Evolutionary conservation across 2,113 vertebrate genomes (phyloP).

Genomic region (Numenius arquata): DNA sequence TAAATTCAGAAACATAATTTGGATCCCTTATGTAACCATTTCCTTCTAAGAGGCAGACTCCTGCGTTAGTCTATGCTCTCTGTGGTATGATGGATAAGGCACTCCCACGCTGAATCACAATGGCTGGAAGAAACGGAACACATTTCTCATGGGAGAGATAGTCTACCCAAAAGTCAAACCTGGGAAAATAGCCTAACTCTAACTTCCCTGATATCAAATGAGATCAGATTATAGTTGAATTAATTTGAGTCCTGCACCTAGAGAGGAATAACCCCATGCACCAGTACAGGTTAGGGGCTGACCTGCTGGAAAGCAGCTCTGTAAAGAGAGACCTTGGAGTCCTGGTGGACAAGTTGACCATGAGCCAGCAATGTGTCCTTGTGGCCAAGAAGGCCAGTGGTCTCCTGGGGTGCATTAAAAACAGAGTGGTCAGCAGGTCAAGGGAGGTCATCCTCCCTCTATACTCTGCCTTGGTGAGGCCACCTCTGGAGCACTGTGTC

Average conservation of each 20-base stretch:
- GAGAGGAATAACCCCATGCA: no score
- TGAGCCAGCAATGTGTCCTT: no score
- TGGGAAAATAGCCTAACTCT: background rate
- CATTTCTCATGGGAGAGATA: background rate
- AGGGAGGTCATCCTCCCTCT: no score
- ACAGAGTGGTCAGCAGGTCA: no score
- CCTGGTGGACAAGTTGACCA: no score
- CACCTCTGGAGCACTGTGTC: no score
- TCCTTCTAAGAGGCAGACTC: background rate
- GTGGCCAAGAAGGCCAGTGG: no score
- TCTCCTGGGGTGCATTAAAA: no score
- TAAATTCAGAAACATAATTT: background rate
- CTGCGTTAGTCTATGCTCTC: accelerated
- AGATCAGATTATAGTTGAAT: background rate
- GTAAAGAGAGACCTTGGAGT: no score
- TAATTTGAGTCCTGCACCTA: background rate
- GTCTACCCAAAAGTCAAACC: background rate
- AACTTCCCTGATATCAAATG: background rate
- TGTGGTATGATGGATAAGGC: background rate
- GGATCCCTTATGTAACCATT: background rate
- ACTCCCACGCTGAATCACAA: background rate
- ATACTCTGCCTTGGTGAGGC: no score
- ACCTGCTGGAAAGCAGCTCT: no score
- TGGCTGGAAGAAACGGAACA: background rate
- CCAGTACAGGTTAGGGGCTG: no score